Percentiles rank a stretch among this genome's conserved stretches.
These are phyloP conservation scores for Cephus pygmeus DNA, from an alignment of 2,888 invertebrate species.

Conservation along the genomic window DNA sequence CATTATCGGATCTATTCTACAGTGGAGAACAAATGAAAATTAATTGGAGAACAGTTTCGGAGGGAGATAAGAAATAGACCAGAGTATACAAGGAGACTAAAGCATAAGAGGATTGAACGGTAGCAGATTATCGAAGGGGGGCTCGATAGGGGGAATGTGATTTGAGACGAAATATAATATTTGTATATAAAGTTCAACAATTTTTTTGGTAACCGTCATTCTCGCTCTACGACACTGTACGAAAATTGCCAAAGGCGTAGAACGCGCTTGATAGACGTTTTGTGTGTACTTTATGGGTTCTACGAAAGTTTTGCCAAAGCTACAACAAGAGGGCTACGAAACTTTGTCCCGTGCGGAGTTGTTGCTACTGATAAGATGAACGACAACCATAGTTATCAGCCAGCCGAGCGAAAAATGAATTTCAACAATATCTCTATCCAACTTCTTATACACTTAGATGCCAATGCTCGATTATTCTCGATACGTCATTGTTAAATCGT, in stretches of 20 bases:
- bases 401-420: neutral
- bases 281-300: neutral
- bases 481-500: conserved; percentile 22
- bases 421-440: neutral
- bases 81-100: neutral
- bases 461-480: neutral
- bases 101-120: neutral
- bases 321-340: neutral
- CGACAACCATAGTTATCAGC: neutral
- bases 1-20: neutral
- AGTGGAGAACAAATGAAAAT: neutral
- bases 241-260: neutral
- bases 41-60: neutral
- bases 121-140: neutral
- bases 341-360: neutral
- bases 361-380: neutral
- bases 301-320: neutral
- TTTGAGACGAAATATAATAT: neutral
- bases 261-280: neutral
- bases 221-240: neutral
- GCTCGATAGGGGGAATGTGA: too few relatives aligned
- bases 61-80: neutral
- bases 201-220: neutral
- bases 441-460: neutral
- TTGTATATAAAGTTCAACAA: neutral